Percentiles rank a stretch among this genome's conserved stretches.
Conservation (phyloP, 2,113 vertebrate genomes). For the Corydoras maculifer region DNA sequence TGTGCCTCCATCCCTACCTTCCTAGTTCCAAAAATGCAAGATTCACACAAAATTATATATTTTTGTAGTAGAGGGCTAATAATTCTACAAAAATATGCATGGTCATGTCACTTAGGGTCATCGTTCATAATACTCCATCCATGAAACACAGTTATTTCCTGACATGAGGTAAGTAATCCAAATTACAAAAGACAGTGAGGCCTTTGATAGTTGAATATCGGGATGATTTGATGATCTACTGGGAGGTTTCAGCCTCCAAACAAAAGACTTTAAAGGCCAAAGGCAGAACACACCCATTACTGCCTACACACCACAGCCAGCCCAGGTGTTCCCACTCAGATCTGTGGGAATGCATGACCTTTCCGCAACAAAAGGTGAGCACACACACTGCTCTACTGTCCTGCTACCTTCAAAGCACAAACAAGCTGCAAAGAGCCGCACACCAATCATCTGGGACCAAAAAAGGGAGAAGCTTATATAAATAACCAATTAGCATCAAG, state of each 20-base stretch:
- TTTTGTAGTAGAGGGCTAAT: background rate
- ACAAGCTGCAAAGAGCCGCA: conserved; percentile 17
- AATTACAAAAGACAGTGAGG: background rate
- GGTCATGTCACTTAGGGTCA: background rate
- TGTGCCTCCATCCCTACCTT: no score
- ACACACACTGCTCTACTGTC: conserved; percentile 23
- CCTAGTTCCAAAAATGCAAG: no score
- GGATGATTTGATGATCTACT: background rate
- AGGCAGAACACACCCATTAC: conserved; percentile 24
- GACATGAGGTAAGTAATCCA: background rate
- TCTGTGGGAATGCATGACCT: conserved; percentile 42
- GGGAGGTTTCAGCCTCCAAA: conserved; percentile 7
- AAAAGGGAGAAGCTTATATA: conserved; percentile 55
- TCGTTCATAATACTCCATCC: background rate
- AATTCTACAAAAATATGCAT: background rate
- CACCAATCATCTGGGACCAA: conserved; percentile 3
- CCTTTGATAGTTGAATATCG: background rate
- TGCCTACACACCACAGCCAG: conserved; percentile 30
- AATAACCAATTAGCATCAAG: conserved; percentile 65
- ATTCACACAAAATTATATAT: no score
- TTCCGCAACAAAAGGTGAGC: conserved; percentile 54
- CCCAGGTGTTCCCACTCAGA: conserved; percentile 56
- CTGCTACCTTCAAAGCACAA: conserved; percentile 21
- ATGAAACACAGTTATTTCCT: background rate
- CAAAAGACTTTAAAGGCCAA: conserved; percentile 11